Percentiles rank a stretch among this genome's conserved stretches.
phyloP scores from a whole-genome alignment of 2,888 invertebrate species.

The Leucophenga montana region DNA sequence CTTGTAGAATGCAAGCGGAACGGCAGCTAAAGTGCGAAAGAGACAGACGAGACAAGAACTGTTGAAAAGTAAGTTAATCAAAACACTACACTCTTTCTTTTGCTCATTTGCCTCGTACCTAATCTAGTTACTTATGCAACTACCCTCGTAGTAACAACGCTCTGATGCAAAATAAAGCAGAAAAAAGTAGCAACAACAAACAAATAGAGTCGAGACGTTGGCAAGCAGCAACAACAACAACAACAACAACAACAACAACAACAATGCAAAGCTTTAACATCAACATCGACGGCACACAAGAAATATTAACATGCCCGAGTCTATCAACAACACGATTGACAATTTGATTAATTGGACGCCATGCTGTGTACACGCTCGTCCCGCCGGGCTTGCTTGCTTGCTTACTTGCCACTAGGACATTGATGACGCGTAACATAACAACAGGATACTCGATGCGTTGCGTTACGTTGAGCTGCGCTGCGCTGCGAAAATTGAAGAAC shows the following conservation, averaged over 20 bases:
- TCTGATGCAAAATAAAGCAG: background rate
- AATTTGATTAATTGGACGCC: conserved; percentile 55
- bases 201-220: background rate
- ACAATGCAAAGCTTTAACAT: conserved; percentile 26
- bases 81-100: no score
- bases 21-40: no score
- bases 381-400: background rate
- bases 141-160: no score
- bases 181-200: background rate
- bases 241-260: conserved; percentile 20
- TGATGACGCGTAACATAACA: conserved; percentile 1
- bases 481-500: no score
- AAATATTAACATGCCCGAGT: conserved; percentile 33
- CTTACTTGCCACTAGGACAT: background rate
- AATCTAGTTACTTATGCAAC: no score
- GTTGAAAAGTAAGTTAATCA: no score
- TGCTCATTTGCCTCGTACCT: no score
- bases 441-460: background rate
- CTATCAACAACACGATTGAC: conserved; percentile 46
- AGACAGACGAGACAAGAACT: no score
- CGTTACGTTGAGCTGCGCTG: no score
- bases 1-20: no score
- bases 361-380: conserved; percentile 35
- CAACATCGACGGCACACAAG: background rate
- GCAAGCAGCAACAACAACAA: conserved; percentile 24